Evolutionary conservation across 2,888 invertebrate species (phyloP).

Genomic region (Phyllotreta cruciferae): DNA sequence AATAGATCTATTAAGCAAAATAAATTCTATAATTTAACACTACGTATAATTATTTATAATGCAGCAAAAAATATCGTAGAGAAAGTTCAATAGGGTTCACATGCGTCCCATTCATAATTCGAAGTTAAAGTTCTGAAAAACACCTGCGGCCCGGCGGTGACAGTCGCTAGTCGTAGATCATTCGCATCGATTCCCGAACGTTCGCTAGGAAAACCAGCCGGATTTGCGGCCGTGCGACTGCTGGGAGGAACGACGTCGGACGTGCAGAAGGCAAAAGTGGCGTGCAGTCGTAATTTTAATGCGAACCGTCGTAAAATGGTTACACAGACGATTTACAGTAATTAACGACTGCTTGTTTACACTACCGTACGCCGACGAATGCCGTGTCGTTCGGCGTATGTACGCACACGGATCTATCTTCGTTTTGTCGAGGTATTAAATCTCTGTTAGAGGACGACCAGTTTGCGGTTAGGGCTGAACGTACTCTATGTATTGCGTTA

Average conservation of each 20-base stretch:
- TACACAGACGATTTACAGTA: conserved; percentile 51
- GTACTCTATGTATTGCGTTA: too few relatives aligned
- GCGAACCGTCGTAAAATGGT: conserved; percentile 52
- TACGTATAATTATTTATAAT: too few relatives aligned
- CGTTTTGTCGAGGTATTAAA: too few relatives aligned
- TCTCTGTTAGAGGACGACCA: too few relatives aligned
- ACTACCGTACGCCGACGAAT: conserved; percentile 40
- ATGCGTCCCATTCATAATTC: not conserved
- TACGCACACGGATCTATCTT: conserved; percentile 18
- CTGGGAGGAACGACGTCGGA: conserved; percentile 21
- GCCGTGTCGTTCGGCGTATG: conserved; percentile 17
- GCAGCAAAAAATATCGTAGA: too few relatives aligned
- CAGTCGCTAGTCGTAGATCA: conserved; percentile 19
- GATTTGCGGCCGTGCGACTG: conserved; percentile 24
- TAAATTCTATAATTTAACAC: too few relatives aligned
- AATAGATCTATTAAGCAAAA: too few relatives aligned
- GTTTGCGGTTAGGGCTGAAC: too few relatives aligned
- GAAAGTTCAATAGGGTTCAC: too few relatives aligned
- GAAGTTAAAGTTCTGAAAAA: conserved; percentile 9
- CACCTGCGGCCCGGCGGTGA: conserved; percentile 18
- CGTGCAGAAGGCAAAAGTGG: conserved; percentile 43
- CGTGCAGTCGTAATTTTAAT: conserved; percentile 53
- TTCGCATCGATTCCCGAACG: conserved; percentile 25
- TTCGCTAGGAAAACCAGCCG: conserved; percentile 22
- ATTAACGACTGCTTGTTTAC: conserved; percentile 52